Conservation (phyloP, 2,113 vertebrate genomes). For the Isurus oxyrinchus region DNA sequence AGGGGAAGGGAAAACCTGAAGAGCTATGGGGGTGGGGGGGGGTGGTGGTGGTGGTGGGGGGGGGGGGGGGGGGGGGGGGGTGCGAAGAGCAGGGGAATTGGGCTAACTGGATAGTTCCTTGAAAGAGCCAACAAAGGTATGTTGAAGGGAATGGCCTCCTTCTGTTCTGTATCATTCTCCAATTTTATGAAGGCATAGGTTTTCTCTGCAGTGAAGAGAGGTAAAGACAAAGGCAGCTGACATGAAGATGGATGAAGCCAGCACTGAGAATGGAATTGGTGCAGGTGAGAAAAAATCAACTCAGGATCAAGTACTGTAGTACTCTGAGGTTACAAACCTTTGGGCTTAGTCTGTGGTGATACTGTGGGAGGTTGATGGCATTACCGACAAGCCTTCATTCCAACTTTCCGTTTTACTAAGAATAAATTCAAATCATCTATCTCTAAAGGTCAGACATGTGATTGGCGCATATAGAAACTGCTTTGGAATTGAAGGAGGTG, state of each 20-base stretch:
- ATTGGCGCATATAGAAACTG: neutral
- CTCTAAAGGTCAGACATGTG: neutral
- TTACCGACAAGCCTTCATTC: neutral
- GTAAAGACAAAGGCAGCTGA: neutral
- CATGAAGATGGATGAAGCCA: neutral
- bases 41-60: too few species aligned
- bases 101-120: too few species aligned
- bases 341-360: neutral
- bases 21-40: too few species aligned
- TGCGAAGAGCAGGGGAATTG: too few species aligned
- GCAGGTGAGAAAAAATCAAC: neutral
- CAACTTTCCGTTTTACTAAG: neutral
- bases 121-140: too few species aligned
- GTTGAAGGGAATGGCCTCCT: too few species aligned
- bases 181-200: too few species aligned
- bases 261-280: neutral
- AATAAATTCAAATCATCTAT: neutral
- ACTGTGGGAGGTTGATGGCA: neutral
- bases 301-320: neutral
- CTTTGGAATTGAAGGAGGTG: neutral
- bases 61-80: too few species aligned
- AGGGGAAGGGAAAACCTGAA: too few species aligned
- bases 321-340: neutral
- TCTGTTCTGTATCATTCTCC: too few species aligned
- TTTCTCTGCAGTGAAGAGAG: neutral